Evolutionary conservation across 2,888 invertebrate species (phyloP), one percentile per base, ranked within the genome.

Genomic region (Gnatocerus cornutus): DNA sequence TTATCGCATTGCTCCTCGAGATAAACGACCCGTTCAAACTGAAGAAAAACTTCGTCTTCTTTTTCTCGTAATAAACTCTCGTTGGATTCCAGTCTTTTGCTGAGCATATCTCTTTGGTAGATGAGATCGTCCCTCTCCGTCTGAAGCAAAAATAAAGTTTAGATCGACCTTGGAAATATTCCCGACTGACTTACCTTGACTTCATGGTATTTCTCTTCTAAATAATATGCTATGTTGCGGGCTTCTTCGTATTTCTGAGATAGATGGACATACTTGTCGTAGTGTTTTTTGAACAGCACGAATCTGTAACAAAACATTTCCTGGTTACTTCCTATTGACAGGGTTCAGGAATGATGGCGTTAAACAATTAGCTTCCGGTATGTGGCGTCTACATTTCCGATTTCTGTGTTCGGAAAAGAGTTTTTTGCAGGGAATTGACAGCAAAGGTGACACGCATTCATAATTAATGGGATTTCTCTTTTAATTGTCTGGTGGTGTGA

Each of bases 141-240:
- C 89, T 89, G 79, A 81, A n/a, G 33, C 33, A 7, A 33, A 33
- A 33, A 33, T 33, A 41, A 65, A 53, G 62, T 37, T 37, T 33
- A 56, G 16, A 46, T 9, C 13, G 50, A 39, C 39, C 61, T 45
- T 64, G 30, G 7, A 43, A 43, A 53, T 27, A 27, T 56, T 56
- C 29, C 43, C 6, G 30, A 65, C 55, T 14, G 48, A 53, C 83
- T 80, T 83, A 89, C 89, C 88, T 89, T 89, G 74, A 89, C 87
- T 84, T 90, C 89, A 78, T 89, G 89, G 82, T 90, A 90, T 81
- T 89, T 89, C 76, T 90, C 89, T 78, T 90, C 89, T 74, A 90
- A 82, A 79, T 89, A 89, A 76, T 89, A 90, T 3, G 89, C 89
- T 74, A 89, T 87, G 78, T 88, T 88, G 71, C 88, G 82, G 5